Conservation (phyloP, 2,113 vertebrate species). For the Phrynosoma blainvillii region DNA sequence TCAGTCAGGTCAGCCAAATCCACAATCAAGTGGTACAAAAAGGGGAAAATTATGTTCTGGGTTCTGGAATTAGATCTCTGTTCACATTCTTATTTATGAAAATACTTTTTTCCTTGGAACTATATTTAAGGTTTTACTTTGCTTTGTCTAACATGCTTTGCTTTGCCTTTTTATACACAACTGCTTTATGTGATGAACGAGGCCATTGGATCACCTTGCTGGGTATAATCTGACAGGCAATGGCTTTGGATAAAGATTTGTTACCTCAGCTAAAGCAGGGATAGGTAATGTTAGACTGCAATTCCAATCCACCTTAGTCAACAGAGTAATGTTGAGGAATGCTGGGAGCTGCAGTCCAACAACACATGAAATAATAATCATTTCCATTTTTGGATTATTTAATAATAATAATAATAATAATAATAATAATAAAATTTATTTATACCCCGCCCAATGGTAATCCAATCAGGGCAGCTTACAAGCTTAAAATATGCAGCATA, state of each 20-base stretch:
- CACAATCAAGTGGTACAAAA: slow-evolving; percentile 51
- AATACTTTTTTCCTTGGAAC: slow-evolving; percentile 57
- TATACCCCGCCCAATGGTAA: no score
- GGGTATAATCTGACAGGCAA: not conserved
- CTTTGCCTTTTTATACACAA: not conserved
- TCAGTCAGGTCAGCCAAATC: slow-evolving; percentile 66
- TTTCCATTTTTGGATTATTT: not conserved
- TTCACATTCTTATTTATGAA: slow-evolving; percentile 64
- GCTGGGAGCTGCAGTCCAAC: no score
- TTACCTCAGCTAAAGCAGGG: not conserved
- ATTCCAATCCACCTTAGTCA: not conserved
- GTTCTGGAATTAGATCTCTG: slow-evolving; percentile 59
- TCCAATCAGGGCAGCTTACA: no score
- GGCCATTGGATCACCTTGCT: not conserved
- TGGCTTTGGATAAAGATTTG: not conserved
- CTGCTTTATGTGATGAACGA: not conserved
- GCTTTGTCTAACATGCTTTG: not conserved
- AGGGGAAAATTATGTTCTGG: slow-evolving; percentile 36
- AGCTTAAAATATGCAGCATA: no score
- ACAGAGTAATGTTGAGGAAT: not conserved
- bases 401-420: no score
- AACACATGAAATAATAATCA: not conserved
- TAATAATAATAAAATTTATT: no score
- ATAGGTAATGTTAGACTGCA: no score
- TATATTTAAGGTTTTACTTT: slow-evolving; percentile 54